Evolutionary conservation across 2,888 invertebrate genomes (phyloP).

Genomic region (Zelleria hepariella): DNA sequence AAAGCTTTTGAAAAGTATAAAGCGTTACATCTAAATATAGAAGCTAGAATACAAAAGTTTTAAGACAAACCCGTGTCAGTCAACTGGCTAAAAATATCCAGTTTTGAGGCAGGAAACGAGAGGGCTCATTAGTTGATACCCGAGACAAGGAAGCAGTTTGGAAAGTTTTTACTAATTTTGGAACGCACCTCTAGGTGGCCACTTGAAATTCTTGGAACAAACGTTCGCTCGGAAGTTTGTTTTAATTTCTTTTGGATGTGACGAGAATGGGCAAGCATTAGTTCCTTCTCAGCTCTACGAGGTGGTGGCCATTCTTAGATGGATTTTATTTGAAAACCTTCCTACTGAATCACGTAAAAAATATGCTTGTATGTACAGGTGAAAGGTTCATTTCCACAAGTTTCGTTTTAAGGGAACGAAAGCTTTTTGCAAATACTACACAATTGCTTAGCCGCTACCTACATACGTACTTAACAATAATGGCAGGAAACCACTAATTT

Average conservation of each 20-base stretch:
- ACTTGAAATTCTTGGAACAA: constrained; percentile 13
- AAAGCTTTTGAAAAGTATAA: neutral
- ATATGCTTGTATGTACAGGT: too few relatives aligned
- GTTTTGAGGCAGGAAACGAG: constrained; percentile 32
- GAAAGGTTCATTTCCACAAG: neutral
- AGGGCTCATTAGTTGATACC: constrained; percentile 36
- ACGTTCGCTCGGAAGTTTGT: neutral
- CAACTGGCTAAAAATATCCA: constrained; percentile 37
- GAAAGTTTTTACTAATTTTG: constrained; percentile 41
- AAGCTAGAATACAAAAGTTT: neutral
- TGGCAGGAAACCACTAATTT: neutral
- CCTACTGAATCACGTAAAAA: too few relatives aligned
- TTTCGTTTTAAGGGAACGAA: neutral
- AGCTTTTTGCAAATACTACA: neutral
- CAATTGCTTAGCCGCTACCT: neutral
- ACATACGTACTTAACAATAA: too few relatives aligned
- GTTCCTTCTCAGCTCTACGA: neutral
- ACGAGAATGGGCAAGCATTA: neutral
- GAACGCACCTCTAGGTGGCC: constrained; percentile 29
- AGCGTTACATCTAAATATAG: neutral
- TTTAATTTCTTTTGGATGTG: neutral
- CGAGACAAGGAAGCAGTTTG: constrained; percentile 38
- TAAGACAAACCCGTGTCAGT: constrained; percentile 28
- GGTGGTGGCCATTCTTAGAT: too few relatives aligned
- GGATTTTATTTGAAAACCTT: too few relatives aligned